These are phyloP conservation scores for Temnothorax curvispinosus DNA, from an alignment of 1,140 invertebrate genomes.

Conservation along the genomic window DNA sequence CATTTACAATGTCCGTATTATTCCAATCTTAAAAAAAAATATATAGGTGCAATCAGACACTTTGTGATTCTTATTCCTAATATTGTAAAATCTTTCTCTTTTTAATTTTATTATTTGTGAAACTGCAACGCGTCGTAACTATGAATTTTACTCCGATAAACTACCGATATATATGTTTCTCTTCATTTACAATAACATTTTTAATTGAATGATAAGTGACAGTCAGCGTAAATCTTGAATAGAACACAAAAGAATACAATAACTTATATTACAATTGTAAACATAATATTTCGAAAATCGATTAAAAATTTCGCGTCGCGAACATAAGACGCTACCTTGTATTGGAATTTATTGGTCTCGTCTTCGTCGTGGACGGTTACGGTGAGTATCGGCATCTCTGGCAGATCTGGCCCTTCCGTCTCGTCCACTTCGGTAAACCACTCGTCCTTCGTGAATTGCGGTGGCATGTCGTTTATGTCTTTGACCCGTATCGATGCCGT, in stretches of 20 bases:
- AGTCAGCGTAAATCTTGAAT: neutral
- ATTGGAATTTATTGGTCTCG: conserved; percentile 98
- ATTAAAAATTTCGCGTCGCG: neutral
- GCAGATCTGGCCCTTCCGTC: conserved; percentile 96
- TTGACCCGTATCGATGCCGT: conserved; percentile 97
- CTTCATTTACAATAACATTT: neutral
- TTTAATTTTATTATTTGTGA: conserved; percentile 13
- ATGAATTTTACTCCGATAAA: neutral
- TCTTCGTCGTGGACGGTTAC: conserved; percentile 98
- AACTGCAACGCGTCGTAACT: neutral
- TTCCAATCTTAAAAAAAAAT: neutral
- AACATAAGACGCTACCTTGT: conserved; percentile 88
- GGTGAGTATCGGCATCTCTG: conserved; percentile 97
- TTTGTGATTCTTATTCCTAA: neutral
- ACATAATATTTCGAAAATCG: neutral
- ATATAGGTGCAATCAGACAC: neutral
- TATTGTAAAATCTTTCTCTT: neutral
- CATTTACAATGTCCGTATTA: neutral
- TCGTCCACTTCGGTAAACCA: conserved; percentile 99
- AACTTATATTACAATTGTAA: neutral
- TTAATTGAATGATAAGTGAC: neutral
- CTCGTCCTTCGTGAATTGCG: conserved; percentile 97
- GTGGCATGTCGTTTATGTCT: conserved; percentile 98
- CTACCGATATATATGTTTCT: neutral
- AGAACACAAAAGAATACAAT: neutral